These are phyloP conservation scores for Asobara japonica DNA, from an alignment of 1,140 invertebrate genomes.

Conservation along the genomic window DNA sequence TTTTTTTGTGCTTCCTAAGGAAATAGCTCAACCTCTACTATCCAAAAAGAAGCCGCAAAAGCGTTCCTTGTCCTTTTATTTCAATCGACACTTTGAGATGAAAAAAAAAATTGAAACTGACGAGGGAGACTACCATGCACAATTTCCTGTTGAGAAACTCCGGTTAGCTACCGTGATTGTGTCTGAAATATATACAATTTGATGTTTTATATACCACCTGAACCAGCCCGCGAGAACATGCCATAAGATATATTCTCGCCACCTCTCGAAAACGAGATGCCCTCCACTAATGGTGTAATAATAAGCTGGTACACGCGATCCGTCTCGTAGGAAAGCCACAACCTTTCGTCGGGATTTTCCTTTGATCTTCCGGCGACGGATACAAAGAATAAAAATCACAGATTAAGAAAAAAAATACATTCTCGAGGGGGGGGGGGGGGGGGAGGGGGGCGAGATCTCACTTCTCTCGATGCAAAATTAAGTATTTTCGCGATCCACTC, in stretches of 20 bases:
- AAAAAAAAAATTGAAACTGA: background rate
- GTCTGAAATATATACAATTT: background rate
- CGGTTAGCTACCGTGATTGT: conserved; percentile 8
- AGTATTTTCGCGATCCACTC: too few relatives aligned
- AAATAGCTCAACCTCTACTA: too few relatives aligned
- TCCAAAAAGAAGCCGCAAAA: too few relatives aligned
- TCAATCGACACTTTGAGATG: too few relatives aligned
- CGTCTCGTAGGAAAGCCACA: conserved; percentile 14
- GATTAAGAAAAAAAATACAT: too few relatives aligned
- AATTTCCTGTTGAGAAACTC: conserved; percentile 3
- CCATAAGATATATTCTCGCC: conserved; percentile 24
- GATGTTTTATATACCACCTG: background rate
- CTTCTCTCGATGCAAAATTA: too few relatives aligned
- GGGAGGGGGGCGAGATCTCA: too few relatives aligned
- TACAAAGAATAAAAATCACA: too few relatives aligned
- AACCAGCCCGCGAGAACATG: conserved; percentile 4
- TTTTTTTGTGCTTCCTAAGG: too few relatives aligned
- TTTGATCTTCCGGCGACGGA: background rate
- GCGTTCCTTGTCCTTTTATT: too few relatives aligned
- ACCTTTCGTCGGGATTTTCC: conserved; percentile 23
- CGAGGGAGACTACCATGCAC: background rate
- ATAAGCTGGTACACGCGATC: conserved; percentile 45
- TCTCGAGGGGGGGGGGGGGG: too few relatives aligned
- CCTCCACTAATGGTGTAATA: conserved; percentile 41
- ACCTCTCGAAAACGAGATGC: conserved; percentile 28